A percentile compares a stretch with the other conserved stretches of the same genome.
These are phyloP conservation scores for Megaceryle alcyon DNA, from an alignment of 2,797 vertebrate genomes.

Conservation along the genomic window DNA sequence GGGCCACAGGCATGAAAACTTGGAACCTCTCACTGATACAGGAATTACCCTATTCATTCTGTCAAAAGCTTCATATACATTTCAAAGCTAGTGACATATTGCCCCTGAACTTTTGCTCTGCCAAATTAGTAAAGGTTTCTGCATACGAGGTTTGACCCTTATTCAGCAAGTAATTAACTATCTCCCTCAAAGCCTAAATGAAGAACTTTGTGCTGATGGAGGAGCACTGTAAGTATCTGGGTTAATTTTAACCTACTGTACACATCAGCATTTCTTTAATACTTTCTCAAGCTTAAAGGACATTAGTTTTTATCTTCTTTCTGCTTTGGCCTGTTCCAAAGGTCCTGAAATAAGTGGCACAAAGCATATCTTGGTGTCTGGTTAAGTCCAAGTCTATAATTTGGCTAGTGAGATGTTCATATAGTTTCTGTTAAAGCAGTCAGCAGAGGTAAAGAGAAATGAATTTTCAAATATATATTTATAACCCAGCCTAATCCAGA, in stretches of 20 bases:
- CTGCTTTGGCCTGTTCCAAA: neutral
- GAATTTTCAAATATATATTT: neutral
- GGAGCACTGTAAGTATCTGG: neutral
- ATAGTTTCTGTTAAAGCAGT: neutral
- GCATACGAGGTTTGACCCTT: neutral
- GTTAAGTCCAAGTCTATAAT: neutral
- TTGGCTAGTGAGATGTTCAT: neutral
- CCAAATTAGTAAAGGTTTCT: neutral
- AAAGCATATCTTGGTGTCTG: neutral
- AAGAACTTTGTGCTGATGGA: neutral
- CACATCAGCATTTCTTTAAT: neutral
- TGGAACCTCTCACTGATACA: neutral
- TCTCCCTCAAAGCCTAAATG: constrained; percentile 1
- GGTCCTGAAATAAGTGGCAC: neutral
- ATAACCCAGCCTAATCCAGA: neutral
- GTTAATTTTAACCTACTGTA: constrained; percentile 28
- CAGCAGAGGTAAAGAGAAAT: neutral
- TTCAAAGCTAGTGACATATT: neutral
- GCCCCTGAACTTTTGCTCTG: neutral
- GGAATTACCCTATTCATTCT: neutral
- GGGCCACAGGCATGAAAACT: neutral
- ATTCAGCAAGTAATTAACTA: neutral
- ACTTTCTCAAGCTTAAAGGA: neutral
- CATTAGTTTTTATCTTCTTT: neutral
- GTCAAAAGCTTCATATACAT: neutral